Evolutionary conservation across 2,113 vertebrate genomes (phyloP), one percentile per base, ranked within the genome.

Genomic region (Xiphophorus couchianus): DNA sequence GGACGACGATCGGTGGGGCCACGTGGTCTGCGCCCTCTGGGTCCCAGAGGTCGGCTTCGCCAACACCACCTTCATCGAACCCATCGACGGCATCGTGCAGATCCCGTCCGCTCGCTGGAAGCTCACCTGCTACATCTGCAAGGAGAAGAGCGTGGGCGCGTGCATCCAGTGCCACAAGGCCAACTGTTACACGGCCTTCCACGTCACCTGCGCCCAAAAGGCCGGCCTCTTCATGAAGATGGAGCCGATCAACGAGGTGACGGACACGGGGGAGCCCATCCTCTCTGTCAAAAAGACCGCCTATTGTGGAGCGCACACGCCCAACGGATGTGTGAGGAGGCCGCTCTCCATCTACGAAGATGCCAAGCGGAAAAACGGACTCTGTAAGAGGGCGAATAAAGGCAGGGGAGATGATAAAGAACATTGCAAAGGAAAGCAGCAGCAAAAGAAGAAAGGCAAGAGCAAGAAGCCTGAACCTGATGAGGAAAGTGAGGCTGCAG

Each of bases 131-230:
- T 99, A 99, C 95, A 96, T 99, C 92, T 99, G 98, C 88, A 99
- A 98, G 94, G 96, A 98, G 93, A 98, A 97, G 86, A 97, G 96
- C 1, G 95, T 98, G 15, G 98, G 98, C 19, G 98, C 97, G 77
- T 99, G 98, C 86, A 99, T 99, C 88, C 98, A 99, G 95, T 99
- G 98, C 94, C 97, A 99, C 95, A 97, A 96, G 91, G 97, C 97
- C 66, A 99, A 99, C 94, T 99, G 98, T 90, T 99, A 99, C 90
- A 98, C 96, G 2, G 97, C 98, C 85, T 99, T 99, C 94, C 98
- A 99, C 8, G 98, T 98, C 76, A 99, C 96, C 0, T 99, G 98
- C 17, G 97, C 97, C 86, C 98, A 99, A 89, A 96, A 95, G 78
- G 96, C 97, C 0, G 98, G 98, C 80, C 95, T 99, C 0, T 97